Percentiles rank a stretch among this genome's conserved stretches.
phyloP scores from a whole-genome alignment of 1,140 invertebrate genomes.

The Drosophila neocordata region DNA sequence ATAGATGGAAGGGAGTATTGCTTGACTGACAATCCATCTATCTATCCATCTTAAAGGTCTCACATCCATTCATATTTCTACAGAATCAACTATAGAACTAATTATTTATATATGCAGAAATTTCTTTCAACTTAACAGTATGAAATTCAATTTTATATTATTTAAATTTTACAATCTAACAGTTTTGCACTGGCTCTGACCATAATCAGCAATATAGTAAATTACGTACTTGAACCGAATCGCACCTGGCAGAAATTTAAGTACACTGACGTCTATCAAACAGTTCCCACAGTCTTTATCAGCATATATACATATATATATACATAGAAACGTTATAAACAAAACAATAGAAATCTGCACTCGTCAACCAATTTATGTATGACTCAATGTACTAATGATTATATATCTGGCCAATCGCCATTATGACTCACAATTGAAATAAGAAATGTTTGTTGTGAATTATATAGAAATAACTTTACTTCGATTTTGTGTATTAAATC shows the following conservation, averaged over 20 bases:
- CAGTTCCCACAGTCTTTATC: slow-evolving; percentile 20
- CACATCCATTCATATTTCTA: slow-evolving; percentile 44
- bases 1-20: neutral
- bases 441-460: neutral
- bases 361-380: neutral
- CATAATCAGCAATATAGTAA: slow-evolving; percentile 23
- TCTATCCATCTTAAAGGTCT: slow-evolving; percentile 47
- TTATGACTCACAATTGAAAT: neutral
- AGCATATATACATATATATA: neutral
- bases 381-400: neutral
- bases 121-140: neutral
- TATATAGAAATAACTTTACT: too few relatives aligned
- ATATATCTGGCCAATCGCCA: neutral
- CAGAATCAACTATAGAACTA: too few relatives aligned
- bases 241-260: slow-evolving; percentile 22
- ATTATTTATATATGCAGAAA: too few relatives aligned
- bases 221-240: slow-evolving; percentile 3
- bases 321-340: neutral
- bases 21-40: slow-evolving; percentile 65
- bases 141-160: neutral
- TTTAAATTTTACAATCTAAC: neutral
- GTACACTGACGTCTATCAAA: slow-evolving; percentile 26
- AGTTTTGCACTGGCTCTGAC: slow-evolving; percentile 14
- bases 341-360: neutral
- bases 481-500: slow-evolving; percentile 2